These are phyloP conservation scores for Astreopora myriophthalma DNA, from an alignment of 64 coral and sea anemone species.

Conservation along the genomic window DNA sequence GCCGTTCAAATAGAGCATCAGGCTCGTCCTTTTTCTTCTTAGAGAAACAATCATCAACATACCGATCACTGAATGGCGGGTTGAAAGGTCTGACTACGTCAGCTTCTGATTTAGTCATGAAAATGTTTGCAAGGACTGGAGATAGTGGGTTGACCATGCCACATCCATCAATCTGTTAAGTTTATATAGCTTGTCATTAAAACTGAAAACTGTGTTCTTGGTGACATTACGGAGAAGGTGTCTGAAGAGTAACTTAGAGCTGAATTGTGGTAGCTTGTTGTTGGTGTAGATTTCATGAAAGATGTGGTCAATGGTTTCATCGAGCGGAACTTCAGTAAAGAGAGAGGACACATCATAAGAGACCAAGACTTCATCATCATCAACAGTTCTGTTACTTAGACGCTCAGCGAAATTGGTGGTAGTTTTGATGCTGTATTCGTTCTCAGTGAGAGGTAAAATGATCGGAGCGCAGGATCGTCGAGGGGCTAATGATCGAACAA, in stretches of 20 bases:
- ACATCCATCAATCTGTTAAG: neutral
- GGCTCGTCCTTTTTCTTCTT: neutral
- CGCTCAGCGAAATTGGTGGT: no score
- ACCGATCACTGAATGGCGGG: conserved; percentile 5
- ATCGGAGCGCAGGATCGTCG: no score
- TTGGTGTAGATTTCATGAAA: neutral
- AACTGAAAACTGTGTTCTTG: conserved; percentile 34
- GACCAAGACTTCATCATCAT: no score
- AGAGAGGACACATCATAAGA: no score
- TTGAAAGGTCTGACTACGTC: conserved; percentile 8
- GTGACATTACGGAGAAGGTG: conserved; percentile 15
- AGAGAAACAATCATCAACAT: neutral
- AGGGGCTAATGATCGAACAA: no score
- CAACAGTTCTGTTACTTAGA: no score
- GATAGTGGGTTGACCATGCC: conserved; percentile 6
- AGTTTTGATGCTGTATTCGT: no score
- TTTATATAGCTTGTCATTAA: neutral
- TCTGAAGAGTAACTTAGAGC: no score
- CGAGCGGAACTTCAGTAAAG: no score
- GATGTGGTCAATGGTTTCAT: neutral
- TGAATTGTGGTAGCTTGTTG: neutral
- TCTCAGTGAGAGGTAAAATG: no score
- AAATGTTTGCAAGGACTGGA: conserved; percentile 1
- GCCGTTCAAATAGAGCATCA: neutral
- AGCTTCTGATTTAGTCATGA: conserved; percentile 11